Base-by-base conservation (phyloP, 2,888 invertebrate species). In the Lasioglossum morio region DNA sequence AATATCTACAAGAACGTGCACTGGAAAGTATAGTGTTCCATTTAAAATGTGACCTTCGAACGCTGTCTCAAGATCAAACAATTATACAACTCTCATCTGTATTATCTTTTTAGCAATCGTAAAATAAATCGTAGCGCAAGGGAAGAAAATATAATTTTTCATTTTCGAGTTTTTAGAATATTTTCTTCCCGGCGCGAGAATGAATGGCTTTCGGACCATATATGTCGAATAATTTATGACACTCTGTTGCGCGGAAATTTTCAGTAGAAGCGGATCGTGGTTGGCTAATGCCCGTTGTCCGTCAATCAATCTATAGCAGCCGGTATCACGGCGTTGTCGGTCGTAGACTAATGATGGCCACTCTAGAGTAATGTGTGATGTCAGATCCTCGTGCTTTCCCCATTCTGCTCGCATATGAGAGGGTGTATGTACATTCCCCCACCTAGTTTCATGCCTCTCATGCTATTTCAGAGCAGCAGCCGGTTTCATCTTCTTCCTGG, bases 401-500 rank as follows among this genome's bases (percentile, higher is more conserved):
- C 66, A 34, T 34, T 69, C 66, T 69, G 23, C 34, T 34, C 10
- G 34, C 66, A 10, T 34, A 34, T 69, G 66, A 34, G 63, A 63
- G 23, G 63, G 63, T 63, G 16, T 30, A 23, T 23, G 23, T 69
- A 69, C 34, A 19, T 10, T 34, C 34, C 19, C 34, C 19, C 66
- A 8, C 37, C 66, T 37, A 34, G 37, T 69, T 69, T 34, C 34
- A 69, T 69, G 66, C 37, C 30, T 69, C 34, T 23, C 66, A 23
- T 75, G 77, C 66, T 81, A 87, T 84, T 92, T 87, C 88, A 97
- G 97, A 95, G 95, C 96, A 89, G 96, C 96, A 80, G 96, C 97
- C 79, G 94, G 95, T 60, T 90, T 96, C 90, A 95, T 97, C 86
- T 96, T 97, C 90, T 95, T 97, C 91, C 95, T 97, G 86, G 97